Conservation (phyloP, 2,113 vertebrate genomes). For the Patagioenas fasciata region DNA sequence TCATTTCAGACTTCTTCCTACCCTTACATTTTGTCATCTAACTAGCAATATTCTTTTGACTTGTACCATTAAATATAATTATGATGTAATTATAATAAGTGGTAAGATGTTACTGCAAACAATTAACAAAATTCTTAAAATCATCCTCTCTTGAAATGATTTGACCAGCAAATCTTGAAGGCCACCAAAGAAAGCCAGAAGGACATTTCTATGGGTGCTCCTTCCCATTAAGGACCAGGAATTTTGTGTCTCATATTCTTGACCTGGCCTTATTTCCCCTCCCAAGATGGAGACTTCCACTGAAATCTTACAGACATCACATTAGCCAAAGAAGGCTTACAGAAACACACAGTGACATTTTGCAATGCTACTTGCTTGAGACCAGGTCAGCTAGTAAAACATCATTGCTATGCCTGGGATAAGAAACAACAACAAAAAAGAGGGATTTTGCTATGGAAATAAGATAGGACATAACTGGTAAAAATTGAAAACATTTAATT, state of each 20-base stretch:
- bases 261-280: neutral
- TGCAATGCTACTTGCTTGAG: neutral
- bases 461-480: neutral
- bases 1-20: neutral
- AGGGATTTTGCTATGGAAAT: neutral
- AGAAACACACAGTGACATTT: neutral
- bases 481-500: neutral
- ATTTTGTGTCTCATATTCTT: neutral
- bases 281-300: neutral
- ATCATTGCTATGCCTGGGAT: neutral
- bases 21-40: neutral
- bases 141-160: neutral
- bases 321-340: neutral
- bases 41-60: neutral
- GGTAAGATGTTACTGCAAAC: neutral
- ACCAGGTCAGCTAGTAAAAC: neutral
- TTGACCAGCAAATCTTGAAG: neutral
- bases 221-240: neutral
- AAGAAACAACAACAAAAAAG: neutral
- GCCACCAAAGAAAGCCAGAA: neutral
- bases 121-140: neutral
- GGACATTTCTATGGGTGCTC: neutral
- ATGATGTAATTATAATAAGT: neutral
- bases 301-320: neutral
- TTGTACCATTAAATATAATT: neutral